phyloP scores from a whole-genome alignment of 2,113 vertebrate species.

The Taurulus bubalis region DNA sequence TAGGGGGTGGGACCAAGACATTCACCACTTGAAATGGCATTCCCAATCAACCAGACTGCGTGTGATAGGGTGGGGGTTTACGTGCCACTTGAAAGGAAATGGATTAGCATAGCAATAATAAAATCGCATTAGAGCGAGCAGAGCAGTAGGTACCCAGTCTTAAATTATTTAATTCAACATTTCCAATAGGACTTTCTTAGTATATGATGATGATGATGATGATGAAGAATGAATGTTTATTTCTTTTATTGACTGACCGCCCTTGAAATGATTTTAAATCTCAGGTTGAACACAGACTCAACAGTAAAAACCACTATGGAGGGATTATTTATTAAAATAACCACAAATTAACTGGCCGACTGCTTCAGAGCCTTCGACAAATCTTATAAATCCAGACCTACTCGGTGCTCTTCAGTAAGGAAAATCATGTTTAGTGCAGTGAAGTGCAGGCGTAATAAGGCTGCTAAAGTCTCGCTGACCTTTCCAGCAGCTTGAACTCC shows the following conservation, averaged over 20 bases:
- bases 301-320: slow-evolving; percentile 66
- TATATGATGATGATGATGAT: slow-evolving; percentile 35
- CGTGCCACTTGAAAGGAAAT: slow-evolving; percentile 65
- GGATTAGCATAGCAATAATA: slow-evolving; percentile 78
- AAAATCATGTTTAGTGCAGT: slow-evolving; percentile 25
- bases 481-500: slow-evolving; percentile 61
- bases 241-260: slow-evolving; percentile 41
- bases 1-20: slow-evolving; percentile 74
- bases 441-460: slow-evolving; percentile 18
- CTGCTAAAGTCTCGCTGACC: slow-evolving; percentile 17
- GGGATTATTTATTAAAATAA: slow-evolving; percentile 65
- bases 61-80: slow-evolving; percentile 58
- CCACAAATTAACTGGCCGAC: slow-evolving; percentile 39
- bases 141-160: slow-evolving; percentile 53
- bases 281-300: slow-evolving; percentile 67
- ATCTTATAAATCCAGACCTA: slow-evolving; percentile 23
- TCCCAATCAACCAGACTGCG: slow-evolving; percentile 65
- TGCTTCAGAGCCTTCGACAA: slow-evolving; percentile 20
- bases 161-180: slow-evolving; percentile 49
- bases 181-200: slow-evolving; percentile 37
- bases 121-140: slow-evolving; percentile 38
- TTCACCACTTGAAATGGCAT: slow-evolving; percentile 68
- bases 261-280: slow-evolving; percentile 54
- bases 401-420: slow-evolving; percentile 5
- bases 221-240: slow-evolving; percentile 58